Evolutionary conservation across 2,888 invertebrate species (phyloP), one percentile per base, ranked within the genome.

Genomic region (Ametastegia equiseti): DNA sequence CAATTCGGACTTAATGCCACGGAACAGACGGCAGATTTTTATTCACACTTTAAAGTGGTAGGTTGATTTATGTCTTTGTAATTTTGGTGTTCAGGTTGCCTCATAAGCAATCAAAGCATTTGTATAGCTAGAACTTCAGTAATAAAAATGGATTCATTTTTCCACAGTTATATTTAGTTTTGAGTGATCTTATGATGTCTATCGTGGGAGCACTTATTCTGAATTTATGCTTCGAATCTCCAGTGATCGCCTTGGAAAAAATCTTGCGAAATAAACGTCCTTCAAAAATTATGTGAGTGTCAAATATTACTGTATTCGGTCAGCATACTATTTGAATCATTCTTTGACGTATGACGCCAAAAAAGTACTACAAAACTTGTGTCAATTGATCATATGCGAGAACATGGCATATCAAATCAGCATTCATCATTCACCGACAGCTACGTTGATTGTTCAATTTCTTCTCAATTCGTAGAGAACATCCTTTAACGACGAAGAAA

Each of bases 1-100:
- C 89, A 91, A 83, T 84, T 88, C 69, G 86, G 88, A 78, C 84
- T 86, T 80, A 84, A 94, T 94, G 90, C 88, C 2, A 85, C 88
- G 11, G 82, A 85, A 45, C 89, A 90, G 83, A 83, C 84, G 19
- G 85, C 90, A 0, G 84, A 86, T 39, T 88, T 89, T 80, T 90
- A 91, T 81, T 87, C 88, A 0, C 88, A 90, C 85, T 88, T 89
- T 77, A 86, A 84, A 82, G 84, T 88, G 82, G 91, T 91, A 86
- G 77, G 81, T 63, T 15, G 47, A 27, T 9, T 23, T 79, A 42
- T 27, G 1, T 39, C 19, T n/a, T 11, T n/a, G 9, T 6, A 9
- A 11, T 9, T 67, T 67, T 9, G 1, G 9, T 36, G 15, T 13
- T 39, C 11, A 19, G n/a, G 6, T 30, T 13, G n/a, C n/a, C n/a